phyloP scores from a whole-genome alignment of 1,140 invertebrate species.

The Contarinia nasturtii region DNA sequence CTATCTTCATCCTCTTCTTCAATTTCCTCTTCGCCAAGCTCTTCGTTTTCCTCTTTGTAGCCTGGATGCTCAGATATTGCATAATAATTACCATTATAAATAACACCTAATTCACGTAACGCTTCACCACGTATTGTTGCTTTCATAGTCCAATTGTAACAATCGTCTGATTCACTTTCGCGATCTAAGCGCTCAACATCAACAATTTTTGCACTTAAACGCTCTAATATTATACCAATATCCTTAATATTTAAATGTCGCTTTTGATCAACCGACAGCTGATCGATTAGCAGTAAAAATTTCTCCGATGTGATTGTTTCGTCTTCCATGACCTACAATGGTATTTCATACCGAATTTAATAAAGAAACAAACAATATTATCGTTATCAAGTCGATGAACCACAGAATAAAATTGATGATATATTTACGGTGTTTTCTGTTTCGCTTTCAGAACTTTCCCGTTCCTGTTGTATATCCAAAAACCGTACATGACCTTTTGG shows the following conservation, averaged over 20 bases:
- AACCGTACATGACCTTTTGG: conserved; percentile 50
- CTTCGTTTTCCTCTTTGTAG: conserved; percentile 71
- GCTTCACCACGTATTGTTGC: conserved; percentile 80
- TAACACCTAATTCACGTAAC: conserved; percentile 72
- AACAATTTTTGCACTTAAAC: conserved; percentile 78
- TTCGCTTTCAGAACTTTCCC: conserved; percentile 77
- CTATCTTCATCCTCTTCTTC: conserved; percentile 61
- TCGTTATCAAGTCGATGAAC: too few species aligned
- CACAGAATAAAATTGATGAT: too few species aligned
- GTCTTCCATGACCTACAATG: conserved; percentile 42
- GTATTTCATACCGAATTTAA: too few species aligned
- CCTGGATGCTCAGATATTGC: conserved; percentile 84
- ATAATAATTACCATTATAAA: conserved; percentile 91
- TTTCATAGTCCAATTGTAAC: conserved; percentile 87
- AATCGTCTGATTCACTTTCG: conserved; percentile 76
- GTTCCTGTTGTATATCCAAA: conserved; percentile 47
- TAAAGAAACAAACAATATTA: too few species aligned
- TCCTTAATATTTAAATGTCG: conserved; percentile 82
- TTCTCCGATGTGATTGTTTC: conserved; percentile 74
- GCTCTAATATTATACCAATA: conserved; percentile 82
- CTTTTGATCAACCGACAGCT: conserved; percentile 78
- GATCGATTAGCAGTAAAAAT: conserved; percentile 79
- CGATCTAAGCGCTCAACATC: conserved; percentile 80
- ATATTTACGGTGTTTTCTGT: conserved; percentile 72
- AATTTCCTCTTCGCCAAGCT: conserved; percentile 57